Evolutionary conservation across 2,113 vertebrate species (phyloP).

Genomic region (Acinonyx jubatus): DNA sequence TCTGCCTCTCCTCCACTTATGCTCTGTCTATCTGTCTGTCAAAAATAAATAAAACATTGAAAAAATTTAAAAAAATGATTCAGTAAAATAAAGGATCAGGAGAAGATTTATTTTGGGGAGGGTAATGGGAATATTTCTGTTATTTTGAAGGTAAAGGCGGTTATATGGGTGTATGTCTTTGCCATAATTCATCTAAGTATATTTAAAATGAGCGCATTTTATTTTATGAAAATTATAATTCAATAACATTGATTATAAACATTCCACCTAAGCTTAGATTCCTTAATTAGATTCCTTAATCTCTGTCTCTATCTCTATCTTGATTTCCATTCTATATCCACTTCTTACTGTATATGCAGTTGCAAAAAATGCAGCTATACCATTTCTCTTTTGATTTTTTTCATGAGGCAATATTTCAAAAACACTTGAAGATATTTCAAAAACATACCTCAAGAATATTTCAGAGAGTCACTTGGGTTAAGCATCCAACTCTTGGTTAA

Average conservation of each 20-base stretch:
- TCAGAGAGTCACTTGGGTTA: not conserved
- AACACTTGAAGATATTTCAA: not conserved
- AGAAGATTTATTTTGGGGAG: not conserved
- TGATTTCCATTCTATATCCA: not conserved
- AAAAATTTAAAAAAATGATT: not conserved
- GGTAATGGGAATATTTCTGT: not conserved
- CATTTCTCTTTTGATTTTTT: not conserved
- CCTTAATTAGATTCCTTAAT: not conserved
- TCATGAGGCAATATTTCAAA: not conserved
- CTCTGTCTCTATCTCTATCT: not conserved
- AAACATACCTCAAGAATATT: not conserved
- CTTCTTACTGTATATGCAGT: not conserved
- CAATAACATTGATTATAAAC: not conserved
- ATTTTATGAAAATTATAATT: not conserved
- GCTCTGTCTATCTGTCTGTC: too few relatives aligned
- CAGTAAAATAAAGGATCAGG: not conserved
- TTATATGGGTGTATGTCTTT: not conserved
- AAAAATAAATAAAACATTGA: too few relatives aligned
- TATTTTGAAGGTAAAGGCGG: not conserved
- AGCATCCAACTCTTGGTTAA: too few relatives aligned
- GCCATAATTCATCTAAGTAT: not conserved
- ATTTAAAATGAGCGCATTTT: not conserved
- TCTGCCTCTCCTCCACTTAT: too few relatives aligned
- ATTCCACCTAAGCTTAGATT: not conserved
- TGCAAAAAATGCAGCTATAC: not conserved